Percentiles rank a stretch among this genome's conserved stretches.
Conservation (phyloP, 2,113 vertebrate genomes). For the Epinephelus lanceolatus region DNA sequence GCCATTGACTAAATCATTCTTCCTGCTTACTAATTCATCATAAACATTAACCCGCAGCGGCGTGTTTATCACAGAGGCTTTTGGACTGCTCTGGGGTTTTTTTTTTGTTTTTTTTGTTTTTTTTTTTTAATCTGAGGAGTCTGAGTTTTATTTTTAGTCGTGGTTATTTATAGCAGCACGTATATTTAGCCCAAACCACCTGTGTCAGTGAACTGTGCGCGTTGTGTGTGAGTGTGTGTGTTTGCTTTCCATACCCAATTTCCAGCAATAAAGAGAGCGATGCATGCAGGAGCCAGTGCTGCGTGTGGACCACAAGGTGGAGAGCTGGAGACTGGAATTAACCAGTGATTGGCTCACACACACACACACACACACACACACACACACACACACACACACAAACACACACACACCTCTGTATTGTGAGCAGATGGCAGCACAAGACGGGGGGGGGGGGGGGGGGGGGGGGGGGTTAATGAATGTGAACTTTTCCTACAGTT, state of each 20-base stretch:
- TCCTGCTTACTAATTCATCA: slow-evolving; percentile 64
- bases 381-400: slow-evolving; percentile 9
- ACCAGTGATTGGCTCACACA: background rate
- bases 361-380: slow-evolving; percentile 19
- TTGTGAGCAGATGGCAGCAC: slow-evolving; percentile 1
- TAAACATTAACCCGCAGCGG: slow-evolving; percentile 43
- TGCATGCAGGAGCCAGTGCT: slow-evolving; percentile 68
- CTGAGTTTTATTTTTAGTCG: slow-evolving; percentile 66
- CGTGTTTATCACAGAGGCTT: slow-evolving; percentile 54
- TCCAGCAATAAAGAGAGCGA: slow-evolving; percentile 64
- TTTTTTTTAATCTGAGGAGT: background rate
- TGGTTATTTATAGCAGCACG: slow-evolving; percentile 81
- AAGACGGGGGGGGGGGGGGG: background rate
- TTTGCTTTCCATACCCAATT: slow-evolving; percentile 83
- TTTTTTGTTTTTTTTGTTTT: background rate
- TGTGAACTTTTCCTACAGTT: background rate
- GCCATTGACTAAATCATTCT: slow-evolving; percentile 48
- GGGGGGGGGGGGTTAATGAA: background rate
- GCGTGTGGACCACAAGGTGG: slow-evolving; percentile 82
- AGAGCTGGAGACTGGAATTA: slow-evolving; percentile 75
- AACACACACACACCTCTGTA: background rate
- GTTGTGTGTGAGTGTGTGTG: slow-evolving; percentile 61
- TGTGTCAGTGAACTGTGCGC: slow-evolving; percentile 67
- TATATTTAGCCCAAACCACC: slow-evolving; percentile 81
- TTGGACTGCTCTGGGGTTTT: slow-evolving; percentile 6